phyloP scores from a whole-genome alignment of 2,113 vertebrate species.

The Strix aluco region DNA sequence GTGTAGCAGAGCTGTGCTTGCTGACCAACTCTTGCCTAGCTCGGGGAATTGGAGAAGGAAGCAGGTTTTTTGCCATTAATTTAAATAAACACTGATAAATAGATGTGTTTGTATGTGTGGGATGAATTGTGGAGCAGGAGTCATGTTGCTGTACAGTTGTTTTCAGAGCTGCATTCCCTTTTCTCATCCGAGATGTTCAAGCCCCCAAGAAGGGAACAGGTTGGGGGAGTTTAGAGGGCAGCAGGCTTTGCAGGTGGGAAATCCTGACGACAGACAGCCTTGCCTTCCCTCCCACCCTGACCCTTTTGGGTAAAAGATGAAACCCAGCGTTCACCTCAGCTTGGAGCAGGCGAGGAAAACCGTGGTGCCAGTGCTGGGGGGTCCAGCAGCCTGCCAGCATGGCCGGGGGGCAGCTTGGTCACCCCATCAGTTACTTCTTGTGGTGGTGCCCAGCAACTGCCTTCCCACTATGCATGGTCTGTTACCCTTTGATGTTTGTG shows the following conservation, averaged over 20 bases:
- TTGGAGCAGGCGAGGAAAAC: neutral
- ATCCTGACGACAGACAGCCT: neutral
- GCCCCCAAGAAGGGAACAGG: neutral
- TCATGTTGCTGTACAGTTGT: accelerated
- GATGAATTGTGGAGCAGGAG: neutral
- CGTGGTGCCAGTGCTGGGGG: neutral
- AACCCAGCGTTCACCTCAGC: too few relatives aligned
- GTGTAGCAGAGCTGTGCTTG: neutral
- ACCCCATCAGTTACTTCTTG: too few relatives aligned
- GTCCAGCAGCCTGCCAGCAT: too few relatives aligned
- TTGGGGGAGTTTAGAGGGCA: too few relatives aligned
- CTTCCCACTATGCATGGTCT: accelerated
- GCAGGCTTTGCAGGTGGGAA: neutral
- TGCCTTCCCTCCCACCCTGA: neutral
- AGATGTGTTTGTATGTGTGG: neutral
- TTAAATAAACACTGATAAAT: neutral
- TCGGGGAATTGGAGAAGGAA: neutral
- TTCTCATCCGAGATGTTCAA: neutral
- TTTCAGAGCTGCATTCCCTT: neutral
- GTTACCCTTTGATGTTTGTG: neutral
- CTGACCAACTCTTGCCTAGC: neutral
- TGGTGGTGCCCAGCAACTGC: neutral
- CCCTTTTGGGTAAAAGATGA: too few relatives aligned
- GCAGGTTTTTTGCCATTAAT: neutral
- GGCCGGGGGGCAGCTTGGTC: too few relatives aligned